A percentile compares a stretch with the other conserved stretches of the same genome.
phyloP scores from a whole-genome alignment of 2,888 invertebrate genomes.

The Mechanitis mazaeus region DNA sequence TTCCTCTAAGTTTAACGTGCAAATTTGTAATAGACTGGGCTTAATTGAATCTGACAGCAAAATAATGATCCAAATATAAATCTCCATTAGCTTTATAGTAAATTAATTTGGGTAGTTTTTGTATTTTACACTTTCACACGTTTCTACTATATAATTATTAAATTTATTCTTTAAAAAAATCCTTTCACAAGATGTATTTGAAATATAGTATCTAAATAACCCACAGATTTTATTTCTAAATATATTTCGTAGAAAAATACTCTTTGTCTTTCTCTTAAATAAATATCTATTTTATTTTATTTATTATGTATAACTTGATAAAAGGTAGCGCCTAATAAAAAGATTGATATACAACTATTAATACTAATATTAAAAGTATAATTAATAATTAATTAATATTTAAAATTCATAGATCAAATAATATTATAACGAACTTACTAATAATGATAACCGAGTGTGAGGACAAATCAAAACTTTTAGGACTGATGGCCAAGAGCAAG shows the following conservation, averaged over 20 bases:
- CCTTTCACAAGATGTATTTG: too few species aligned
- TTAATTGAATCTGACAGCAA: conserved; percentile 40
- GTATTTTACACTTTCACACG: too few species aligned
- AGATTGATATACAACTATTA: too few species aligned
- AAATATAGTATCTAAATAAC: too few species aligned
- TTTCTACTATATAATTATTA: too few species aligned
- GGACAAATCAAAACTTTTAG: conserved; percentile 6
- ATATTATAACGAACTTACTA: neutral
- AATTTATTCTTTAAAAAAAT: too few species aligned
- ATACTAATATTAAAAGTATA: neutral
- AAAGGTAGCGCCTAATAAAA: too few species aligned
- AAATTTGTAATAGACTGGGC: conserved; percentile 36
- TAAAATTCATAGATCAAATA: neutral
- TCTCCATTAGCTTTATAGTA: conserved; percentile 35
- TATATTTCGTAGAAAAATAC: too few species aligned
- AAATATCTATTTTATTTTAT: too few species aligned
- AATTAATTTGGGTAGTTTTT: conserved; percentile 10
- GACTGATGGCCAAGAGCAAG: neutral
- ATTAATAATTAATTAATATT: neutral
- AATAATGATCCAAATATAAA: conserved; percentile 41
- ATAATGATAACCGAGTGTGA: neutral
- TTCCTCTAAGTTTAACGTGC: conserved; percentile 31
- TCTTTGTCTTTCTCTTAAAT: too few species aligned
- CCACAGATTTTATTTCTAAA: too few species aligned
- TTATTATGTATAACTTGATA: too few species aligned